Evolutionary conservation across 2,888 invertebrate genomes (phyloP), one percentile per base, ranked within the genome.

Genomic region (Bimastos eiseni): DNA sequence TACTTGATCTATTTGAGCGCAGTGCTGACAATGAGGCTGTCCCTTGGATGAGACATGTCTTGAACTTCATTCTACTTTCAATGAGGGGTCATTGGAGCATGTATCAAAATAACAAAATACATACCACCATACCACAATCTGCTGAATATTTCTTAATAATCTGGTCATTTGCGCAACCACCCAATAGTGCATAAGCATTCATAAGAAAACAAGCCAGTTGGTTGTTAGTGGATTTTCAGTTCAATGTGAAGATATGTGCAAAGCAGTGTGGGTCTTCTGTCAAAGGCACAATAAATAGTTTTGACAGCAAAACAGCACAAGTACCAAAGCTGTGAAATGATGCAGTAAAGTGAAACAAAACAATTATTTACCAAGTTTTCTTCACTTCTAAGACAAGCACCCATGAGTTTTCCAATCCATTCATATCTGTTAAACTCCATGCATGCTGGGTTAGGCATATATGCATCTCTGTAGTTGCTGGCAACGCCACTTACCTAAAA

Each of bases 351-450:
- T 70, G 30, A 70, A 70, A 70, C 70, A n/a, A 49, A 33, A 44
- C 24, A 84, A 38, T 21, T n/a, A 91, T 93, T 92, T 91, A 94
- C 94, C 92, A 95, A 92, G 91, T 93, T 94, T 92, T 95, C 95
- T 91, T 93, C 94, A 36, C 95, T 94, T 86, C 95, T 93, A 70
- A 95, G 93, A 92, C 95, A 95, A 21, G 95, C 95, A 17, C 95
- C 95, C 95, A 95, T 95, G 49, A 95, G 92, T 91, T 95, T 94
- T 19, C 95, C 95, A 34, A 95, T 94, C 95, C 95, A 95, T 91
- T 94, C 94, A 91, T 93, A 95, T 91, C 94, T 94, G 19, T 92
- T 92, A 89, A 94, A 93, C 89, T 94, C 94, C 44, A 91, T 92
- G 92, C 95, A 95, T 13, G 93, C 91, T 11, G 94, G 94, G 91